These are phyloP conservation scores for Adelges cooleyi DNA, from an alignment of 1,140 invertebrate species.

Conservation along the genomic window DNA sequence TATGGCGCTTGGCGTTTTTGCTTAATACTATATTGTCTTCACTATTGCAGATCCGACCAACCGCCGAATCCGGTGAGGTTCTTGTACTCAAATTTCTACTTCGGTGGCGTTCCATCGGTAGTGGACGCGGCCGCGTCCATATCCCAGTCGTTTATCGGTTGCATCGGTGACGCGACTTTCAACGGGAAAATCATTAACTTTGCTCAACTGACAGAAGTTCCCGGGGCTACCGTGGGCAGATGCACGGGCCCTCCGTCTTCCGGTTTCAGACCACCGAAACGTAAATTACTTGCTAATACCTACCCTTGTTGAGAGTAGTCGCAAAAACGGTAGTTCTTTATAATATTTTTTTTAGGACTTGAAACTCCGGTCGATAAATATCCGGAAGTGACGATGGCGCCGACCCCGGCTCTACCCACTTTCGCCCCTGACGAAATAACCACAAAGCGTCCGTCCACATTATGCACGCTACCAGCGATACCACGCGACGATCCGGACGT, in stretches of 20 bases:
- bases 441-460: constrained; percentile 15
- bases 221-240: constrained; percentile 53
- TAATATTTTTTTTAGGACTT: too few relatives aligned
- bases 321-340: too few relatives aligned
- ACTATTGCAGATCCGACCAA: constrained; percentile 44
- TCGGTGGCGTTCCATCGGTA: constrained; percentile 66
- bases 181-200: constrained; percentile 73
- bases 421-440: not conserved
- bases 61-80: constrained; percentile 48
- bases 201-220: constrained; percentile 52
- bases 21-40: too few relatives aligned
- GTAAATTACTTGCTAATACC: too few relatives aligned
- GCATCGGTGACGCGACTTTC: constrained; percentile 74
- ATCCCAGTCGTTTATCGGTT: constrained; percentile 57
- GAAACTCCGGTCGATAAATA: constrained; percentile 5
- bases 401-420: not conserved
- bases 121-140: constrained; percentile 41
- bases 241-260: constrained; percentile 39
- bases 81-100: constrained; percentile 56
- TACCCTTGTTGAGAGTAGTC: too few relatives aligned
- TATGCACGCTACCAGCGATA: constrained; percentile 32
- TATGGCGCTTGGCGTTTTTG: too few relatives aligned
- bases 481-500: constrained; percentile 31
- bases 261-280: not conserved
- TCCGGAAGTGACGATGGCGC: not conserved